These are phyloP conservation scores for Drosophila kanapiae DNA, from an alignment of 1,140 invertebrate species.

Conservation along the genomic window DNA sequence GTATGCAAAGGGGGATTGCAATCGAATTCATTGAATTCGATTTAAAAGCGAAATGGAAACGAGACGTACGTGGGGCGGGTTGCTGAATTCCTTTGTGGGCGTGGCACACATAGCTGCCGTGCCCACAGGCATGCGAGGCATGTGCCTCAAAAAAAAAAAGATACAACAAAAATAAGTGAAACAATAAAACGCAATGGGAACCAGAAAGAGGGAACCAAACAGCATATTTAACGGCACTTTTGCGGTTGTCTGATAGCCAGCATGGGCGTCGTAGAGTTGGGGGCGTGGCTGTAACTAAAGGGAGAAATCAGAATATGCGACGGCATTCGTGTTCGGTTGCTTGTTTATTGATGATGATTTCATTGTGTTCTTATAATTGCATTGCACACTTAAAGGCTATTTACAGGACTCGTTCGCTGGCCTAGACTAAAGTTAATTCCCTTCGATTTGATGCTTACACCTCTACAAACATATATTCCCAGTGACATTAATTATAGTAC, in stretches of 20 bases:
- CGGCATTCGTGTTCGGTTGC: slow-evolving; percentile 34
- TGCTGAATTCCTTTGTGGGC: slow-evolving; percentile 27
- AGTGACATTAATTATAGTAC: slow-evolving; percentile 42
- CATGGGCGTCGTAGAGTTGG: not conserved
- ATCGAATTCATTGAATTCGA: slow-evolving; percentile 82
- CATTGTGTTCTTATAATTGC: slow-evolving; percentile 58
- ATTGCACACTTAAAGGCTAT: slow-evolving; percentile 71
- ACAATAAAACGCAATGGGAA: slow-evolving; percentile 35
- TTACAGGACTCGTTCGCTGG: slow-evolving; percentile 66
- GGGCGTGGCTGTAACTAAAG: slow-evolving; percentile 20
- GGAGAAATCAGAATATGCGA: not conserved
- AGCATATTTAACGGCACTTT: slow-evolving; percentile 68
- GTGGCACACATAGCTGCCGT: slow-evolving; percentile 27
- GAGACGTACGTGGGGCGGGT: slow-evolving; percentile 20
- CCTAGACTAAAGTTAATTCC: slow-evolving; percentile 32
- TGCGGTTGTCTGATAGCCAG: slow-evolving; percentile 48
- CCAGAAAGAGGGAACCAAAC: slow-evolving; percentile 17
- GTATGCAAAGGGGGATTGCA: slow-evolving; percentile 76
- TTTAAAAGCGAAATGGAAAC: slow-evolving; percentile 72
- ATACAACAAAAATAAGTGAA: slow-evolving; percentile 20
- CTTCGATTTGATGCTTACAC: slow-evolving; percentile 3
- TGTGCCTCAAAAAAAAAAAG: slow-evolving; percentile 21
- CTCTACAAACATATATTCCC: not conserved
- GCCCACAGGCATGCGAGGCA: slow-evolving; percentile 25
- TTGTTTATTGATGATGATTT: slow-evolving; percentile 70